These are phyloP conservation scores for Rhagoletis pomonella DNA, from an alignment of 1,140 invertebrate genomes.

Conservation along the genomic window DNA sequence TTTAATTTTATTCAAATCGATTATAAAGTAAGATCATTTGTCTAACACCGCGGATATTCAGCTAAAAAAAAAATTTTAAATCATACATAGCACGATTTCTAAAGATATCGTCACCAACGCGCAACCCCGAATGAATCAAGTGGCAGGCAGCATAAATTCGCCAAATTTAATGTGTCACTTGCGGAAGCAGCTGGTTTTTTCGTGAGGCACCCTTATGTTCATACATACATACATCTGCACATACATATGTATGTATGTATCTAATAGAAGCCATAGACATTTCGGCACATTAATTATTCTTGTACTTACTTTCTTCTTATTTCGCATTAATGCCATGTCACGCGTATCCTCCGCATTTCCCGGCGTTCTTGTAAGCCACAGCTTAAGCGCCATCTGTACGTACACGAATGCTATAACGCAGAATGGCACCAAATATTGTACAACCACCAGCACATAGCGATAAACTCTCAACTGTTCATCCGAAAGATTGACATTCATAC, in stretches of 20 bases:
- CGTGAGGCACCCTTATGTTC: neutral
- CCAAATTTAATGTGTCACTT: no score
- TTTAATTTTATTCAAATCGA: no score
- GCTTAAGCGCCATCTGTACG: slow-evolving; percentile 82
- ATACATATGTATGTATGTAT: neutral
- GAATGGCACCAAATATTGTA: slow-evolving; percentile 85
- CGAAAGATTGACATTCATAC: slow-evolving; percentile 77
- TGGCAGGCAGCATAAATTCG: no score
- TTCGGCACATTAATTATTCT: neutral
- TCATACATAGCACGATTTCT: no score
- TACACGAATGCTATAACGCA: slow-evolving; percentile 87
- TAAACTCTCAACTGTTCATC: slow-evolving; percentile 77
- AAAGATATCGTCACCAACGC: no score
- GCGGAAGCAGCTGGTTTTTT: no score
- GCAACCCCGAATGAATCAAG: no score
- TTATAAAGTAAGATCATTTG: no score
- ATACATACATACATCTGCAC: neutral
- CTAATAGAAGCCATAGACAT: neutral
- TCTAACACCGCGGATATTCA: no score
- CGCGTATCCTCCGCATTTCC: slow-evolving; percentile 84
- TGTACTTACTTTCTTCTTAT: slow-evolving; percentile 85
- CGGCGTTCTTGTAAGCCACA: slow-evolving; percentile 85
- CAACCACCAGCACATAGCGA: slow-evolving; percentile 76
- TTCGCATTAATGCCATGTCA: slow-evolving; percentile 84
- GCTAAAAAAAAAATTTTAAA: no score